Base-by-base conservation (phyloP, 1,140 invertebrate genomes). In the Zeugodacus cucurbitae region DNA sequence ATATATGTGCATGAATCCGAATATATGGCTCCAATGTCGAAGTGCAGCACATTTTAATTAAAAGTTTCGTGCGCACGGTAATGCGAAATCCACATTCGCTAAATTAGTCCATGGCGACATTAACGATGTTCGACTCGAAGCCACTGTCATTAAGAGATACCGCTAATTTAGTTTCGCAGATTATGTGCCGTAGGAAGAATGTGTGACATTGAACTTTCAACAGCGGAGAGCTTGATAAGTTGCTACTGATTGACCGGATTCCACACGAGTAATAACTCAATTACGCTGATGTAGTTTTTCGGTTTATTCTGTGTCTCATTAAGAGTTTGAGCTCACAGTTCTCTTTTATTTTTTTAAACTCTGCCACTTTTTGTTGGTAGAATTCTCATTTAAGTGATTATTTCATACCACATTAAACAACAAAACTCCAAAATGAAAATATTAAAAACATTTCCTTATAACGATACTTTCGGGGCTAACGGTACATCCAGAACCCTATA, bases 41-140 rank as follows among this genome's bases (percentile, higher is more conserved):
- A 82, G 74, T 82, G 74, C n/a, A 48, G 74, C 74, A 54, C 48
- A n/a, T 82, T 82, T 82, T 82, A 82, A 82, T 82, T 82, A 82
- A 82, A 82, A 82, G 37, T 82, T 82, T 82, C 74, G 41, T 37
- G 41, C 3, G 74, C 41, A 44, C 37, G 22, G 74, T 82, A 82
- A 82, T 82, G 74, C 3, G 44, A 54, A 74, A 74, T 82, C 6
- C 74, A 82, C 41, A 82, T 82, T 26, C 74, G 41, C 41, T 82
- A 82, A 82, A 82, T 82, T 82, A 82, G 74, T 41, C 37, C 70
- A 74, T 41, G 17, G 37, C 70, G 20, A 17, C 70, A 22, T 22
- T 44, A 41, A 74, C 70, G 32, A 44, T 26, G 22, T 44, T 48
- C 20, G 74, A 44, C 74, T 26, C 11, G 2, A 37, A 70, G 32